Percentiles rank a stretch among this genome's conserved stretches.
phyloP scores from a whole-genome alignment of 2,113 vertebrate genomes.

The Suncus etruscus region DNA sequence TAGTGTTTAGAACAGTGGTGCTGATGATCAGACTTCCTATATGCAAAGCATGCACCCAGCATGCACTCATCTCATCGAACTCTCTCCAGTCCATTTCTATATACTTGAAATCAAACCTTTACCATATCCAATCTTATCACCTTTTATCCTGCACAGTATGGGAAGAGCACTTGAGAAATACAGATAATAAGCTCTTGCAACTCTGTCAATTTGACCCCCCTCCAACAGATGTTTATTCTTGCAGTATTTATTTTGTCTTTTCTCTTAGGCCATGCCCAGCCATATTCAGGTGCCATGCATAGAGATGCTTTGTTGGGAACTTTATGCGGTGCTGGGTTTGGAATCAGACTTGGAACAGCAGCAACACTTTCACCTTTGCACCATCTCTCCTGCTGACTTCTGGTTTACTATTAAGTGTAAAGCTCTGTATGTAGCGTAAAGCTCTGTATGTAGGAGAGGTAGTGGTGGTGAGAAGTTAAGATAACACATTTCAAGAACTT shows the following conservation, averaged over 20 bases:
- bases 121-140: background rate
- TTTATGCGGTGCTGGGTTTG: too few relatives aligned
- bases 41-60: too few relatives aligned
- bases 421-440: background rate
- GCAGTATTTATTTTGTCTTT: too few relatives aligned
- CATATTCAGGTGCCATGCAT: too few relatives aligned
- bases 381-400: background rate
- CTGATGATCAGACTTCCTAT: too few relatives aligned
- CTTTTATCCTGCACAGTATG: conserved; percentile 12
- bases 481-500: conserved; percentile 7
- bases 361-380: too few relatives aligned
- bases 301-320: too few relatives aligned
- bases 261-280: too few relatives aligned
- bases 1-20: too few relatives aligned
- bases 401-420: background rate
- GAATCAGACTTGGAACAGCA: too few relatives aligned
- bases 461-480: background rate
- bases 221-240: background rate
- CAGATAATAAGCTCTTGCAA: background rate
- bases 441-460: background rate
- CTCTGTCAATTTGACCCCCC: background rate
- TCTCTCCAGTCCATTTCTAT: too few relatives aligned
- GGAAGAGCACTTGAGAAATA: background rate
- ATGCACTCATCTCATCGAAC: too few relatives aligned
- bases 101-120: background rate